Percentiles rank a stretch among this genome's conserved stretches.
These are phyloP conservation scores for Lethenteron reissneri DNA, from an alignment of 2,113 vertebrate species.

Conservation along the genomic window DNA sequence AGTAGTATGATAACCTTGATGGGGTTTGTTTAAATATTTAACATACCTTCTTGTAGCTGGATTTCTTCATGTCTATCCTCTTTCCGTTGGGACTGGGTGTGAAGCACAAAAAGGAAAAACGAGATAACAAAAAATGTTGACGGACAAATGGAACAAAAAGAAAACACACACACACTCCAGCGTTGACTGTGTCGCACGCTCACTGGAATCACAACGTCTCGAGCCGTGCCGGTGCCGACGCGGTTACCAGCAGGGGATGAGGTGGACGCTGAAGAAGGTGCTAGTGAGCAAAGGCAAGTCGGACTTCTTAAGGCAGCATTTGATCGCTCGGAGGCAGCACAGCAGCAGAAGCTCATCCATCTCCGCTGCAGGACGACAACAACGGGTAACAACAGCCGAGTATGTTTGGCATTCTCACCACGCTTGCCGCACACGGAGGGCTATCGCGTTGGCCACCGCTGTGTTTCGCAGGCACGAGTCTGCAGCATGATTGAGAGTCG, in stretches of 20 bases:
- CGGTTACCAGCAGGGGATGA: constrained; percentile 78
- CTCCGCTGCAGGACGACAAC: constrained; percentile 31
- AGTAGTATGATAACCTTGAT: no score
- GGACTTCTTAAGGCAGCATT: constrained; percentile 62
- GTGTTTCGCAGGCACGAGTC: no score
- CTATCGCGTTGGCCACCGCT: no score
- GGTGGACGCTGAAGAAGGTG: constrained; percentile 61
- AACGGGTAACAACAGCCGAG: neutral
- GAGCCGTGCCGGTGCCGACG: neutral
- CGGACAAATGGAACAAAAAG: neutral
- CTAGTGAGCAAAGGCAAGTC: constrained; percentile 81
- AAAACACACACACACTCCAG: neutral
- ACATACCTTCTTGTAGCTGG: constrained; percentile 82
- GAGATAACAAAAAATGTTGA: neutral
- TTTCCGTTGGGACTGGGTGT: constrained; percentile 46
- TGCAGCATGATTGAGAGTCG: no score
- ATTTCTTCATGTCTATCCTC: constrained; percentile 77
- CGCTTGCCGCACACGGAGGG: no score
- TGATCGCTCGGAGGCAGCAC: constrained; percentile 75
- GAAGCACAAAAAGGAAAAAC: constrained; percentile 2
- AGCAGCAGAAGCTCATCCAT: constrained; percentile 60
- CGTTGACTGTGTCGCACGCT: neutral
- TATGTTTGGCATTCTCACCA: no score
- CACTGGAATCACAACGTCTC: neutral
- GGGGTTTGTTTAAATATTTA: neutral